These are phyloP conservation scores for Saxidomus purpurata DNA, from an alignment of 1,140 invertebrate species.

Conservation along the genomic window DNA sequence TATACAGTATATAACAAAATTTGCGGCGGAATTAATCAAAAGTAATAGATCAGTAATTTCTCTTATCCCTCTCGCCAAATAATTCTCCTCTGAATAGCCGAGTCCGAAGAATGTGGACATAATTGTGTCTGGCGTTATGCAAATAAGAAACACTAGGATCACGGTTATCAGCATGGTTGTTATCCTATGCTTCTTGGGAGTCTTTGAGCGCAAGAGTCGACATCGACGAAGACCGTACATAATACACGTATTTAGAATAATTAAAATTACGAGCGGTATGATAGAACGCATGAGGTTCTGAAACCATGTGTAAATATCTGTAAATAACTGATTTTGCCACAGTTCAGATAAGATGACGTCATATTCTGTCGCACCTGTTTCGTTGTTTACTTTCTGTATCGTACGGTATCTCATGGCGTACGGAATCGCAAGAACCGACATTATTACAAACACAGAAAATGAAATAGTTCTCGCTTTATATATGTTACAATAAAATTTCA, in stretches of 20 bases:
- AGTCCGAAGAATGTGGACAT: slow-evolving; percentile 87
- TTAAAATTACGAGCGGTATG: slow-evolving; percentile 86
- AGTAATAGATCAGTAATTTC: slow-evolving; percentile 92
- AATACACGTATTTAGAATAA: slow-evolving; percentile 90
- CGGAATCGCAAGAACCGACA: slow-evolving; percentile 82
- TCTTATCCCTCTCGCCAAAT: slow-evolving; percentile 88
- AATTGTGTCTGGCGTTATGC: slow-evolving; percentile 91
- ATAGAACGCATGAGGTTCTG: slow-evolving; percentile 90
- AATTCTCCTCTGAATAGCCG: slow-evolving; percentile 83
- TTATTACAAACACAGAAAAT: slow-evolving; percentile 78
- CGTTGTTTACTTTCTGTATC: slow-evolving; percentile 69
- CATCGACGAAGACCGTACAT: slow-evolving; percentile 89
- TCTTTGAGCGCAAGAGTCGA: slow-evolving; percentile 70
- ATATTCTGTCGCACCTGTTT: slow-evolving; percentile 61
- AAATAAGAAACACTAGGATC: slow-evolving; percentile 91
- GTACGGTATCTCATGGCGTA: slow-evolving; percentile 82
- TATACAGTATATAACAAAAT: slow-evolving; percentile 93
- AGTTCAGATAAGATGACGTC: slow-evolving; percentile 78
- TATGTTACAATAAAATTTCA: slow-evolving; percentile 94
- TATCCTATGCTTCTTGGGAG: slow-evolving; percentile 87
- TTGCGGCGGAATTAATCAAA: slow-evolving; percentile 91
- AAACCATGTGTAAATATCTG: slow-evolving; percentile 89
- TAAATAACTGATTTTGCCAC: slow-evolving; percentile 88
- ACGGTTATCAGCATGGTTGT: slow-evolving; percentile 92
- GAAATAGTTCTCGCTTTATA: slow-evolving; percentile 75